Evolutionary conservation across 2,888 invertebrate species (phyloP).

Genomic region (Conistra vaccinii): DNA sequence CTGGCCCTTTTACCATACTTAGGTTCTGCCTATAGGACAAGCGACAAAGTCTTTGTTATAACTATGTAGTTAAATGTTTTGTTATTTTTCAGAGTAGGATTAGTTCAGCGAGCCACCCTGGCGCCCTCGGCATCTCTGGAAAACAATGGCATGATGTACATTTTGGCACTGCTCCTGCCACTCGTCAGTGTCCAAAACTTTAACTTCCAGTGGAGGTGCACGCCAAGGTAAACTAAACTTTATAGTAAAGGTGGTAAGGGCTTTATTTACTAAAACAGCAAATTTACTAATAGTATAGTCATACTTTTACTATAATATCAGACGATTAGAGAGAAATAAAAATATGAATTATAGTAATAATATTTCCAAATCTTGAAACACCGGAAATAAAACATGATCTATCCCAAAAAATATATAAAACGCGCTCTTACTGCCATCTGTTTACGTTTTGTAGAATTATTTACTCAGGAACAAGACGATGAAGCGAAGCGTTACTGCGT

Average conservation of each 20-base stretch:
- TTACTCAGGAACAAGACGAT: background rate
- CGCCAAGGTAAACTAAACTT: constrained; percentile 73
- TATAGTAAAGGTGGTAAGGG: fast-evolving
- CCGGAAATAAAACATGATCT: background rate
- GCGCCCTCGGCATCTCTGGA: constrained; percentile 62
- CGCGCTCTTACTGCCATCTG: constrained; percentile 58
- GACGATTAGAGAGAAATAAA: background rate
- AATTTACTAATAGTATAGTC: background rate
- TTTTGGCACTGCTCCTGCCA: constrained; percentile 79
- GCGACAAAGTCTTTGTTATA: background rate
- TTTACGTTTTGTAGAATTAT: constrained; percentile 14
- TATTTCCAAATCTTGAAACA: background rate
- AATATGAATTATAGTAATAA: background rate
- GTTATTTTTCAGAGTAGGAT: constrained; percentile 62
- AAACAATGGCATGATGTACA: constrained; percentile 73
- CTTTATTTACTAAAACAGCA: background rate
- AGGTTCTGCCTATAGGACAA: background rate
- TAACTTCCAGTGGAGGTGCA: constrained; percentile 73
- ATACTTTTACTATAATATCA: background rate
- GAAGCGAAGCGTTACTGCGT: no score
- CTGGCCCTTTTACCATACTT: background rate
- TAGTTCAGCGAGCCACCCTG: constrained; percentile 70
- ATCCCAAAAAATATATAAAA: background rate
- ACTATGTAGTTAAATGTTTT: background rate
- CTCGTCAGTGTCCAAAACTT: constrained; percentile 70